A percentile compares a stretch with the other conserved stretches of the same genome.
These are phyloP conservation scores for Xenopus laevis DNA, from an alignment of 2,113 vertebrate genomes.

Conservation along the genomic window DNA sequence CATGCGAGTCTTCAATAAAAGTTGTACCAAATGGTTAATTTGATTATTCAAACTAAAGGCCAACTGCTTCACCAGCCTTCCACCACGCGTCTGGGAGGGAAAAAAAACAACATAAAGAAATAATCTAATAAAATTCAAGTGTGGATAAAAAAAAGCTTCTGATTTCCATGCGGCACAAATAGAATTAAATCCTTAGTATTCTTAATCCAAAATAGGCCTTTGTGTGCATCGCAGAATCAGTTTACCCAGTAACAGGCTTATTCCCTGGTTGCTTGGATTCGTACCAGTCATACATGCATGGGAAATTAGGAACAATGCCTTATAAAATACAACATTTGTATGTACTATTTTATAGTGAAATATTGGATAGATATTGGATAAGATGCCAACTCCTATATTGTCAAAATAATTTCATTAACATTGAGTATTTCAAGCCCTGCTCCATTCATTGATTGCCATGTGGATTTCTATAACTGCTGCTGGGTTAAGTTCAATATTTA, in stretches of 20 bases:
- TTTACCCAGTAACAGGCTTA: slow-evolving; percentile 63
- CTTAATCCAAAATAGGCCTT: slow-evolving; percentile 78
- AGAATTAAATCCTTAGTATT: slow-evolving; percentile 88
- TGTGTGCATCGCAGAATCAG: slow-evolving; percentile 65
- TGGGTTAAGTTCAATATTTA: slow-evolving; percentile 4
- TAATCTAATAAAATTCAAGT: slow-evolving; percentile 98
- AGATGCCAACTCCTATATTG: slow-evolving; percentile 29
- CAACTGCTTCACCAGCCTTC: slow-evolving; percentile 92
- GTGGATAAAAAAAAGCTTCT: slow-evolving; percentile 92
- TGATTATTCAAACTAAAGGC: slow-evolving; percentile 93
- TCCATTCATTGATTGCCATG: slow-evolving; percentile 23
- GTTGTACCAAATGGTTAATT: slow-evolving; percentile 97
- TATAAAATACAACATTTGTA: slow-evolving; percentile 26
- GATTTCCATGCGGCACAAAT: slow-evolving; percentile 94
- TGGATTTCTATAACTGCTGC: slow-evolving; percentile 7
- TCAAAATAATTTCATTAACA: slow-evolving; percentile 28
- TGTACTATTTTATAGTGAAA: too few species aligned
- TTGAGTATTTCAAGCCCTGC: slow-evolving; percentile 23
- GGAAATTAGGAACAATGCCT: slow-evolving; percentile 42
- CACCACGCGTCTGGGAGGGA: slow-evolving; percentile 94
- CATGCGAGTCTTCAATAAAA: slow-evolving; percentile 88
- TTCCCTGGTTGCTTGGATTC: slow-evolving; percentile 51
- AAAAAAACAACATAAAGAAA: slow-evolving; percentile 84
- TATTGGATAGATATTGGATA: slow-evolving; percentile 9
- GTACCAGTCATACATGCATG: slow-evolving; percentile 51